Evolutionary conservation across 2,797 vertebrate species (phyloP).

Genomic region (Propithecus deckenii): DNA sequence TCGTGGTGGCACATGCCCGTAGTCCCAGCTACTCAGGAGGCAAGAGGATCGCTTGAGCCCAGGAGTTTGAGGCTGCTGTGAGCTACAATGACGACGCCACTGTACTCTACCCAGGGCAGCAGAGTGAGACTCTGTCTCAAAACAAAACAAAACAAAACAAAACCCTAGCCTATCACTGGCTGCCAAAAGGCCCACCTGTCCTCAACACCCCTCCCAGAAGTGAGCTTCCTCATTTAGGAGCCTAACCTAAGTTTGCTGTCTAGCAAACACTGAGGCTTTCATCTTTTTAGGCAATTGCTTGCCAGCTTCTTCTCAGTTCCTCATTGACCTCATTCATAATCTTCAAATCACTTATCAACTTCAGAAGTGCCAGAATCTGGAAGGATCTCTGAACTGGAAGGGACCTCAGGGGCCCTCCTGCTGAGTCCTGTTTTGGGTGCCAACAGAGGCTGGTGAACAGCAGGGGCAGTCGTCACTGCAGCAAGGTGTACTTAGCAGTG

Average conservation of each 20-base stretch:
- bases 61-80: too few species aligned
- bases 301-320: background rate
- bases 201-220: background rate
- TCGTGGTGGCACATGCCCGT: too few species aligned
- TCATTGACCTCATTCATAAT: background rate
- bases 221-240: background rate
- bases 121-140: too few species aligned
- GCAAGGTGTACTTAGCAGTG: too few species aligned
- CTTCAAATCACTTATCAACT: background rate
- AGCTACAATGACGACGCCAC: too few species aligned
- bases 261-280: background rate
- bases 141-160: too few species aligned
- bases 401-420: background rate
- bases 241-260: background rate
- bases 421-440: background rate
- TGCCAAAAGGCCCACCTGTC: background rate
- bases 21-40: too few species aligned
- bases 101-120: too few species aligned
- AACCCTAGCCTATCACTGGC: background rate
- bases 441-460: background rate
- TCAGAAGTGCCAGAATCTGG: background rate
- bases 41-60: too few species aligned
- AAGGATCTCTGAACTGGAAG: background rate
- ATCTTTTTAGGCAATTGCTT: background rate
- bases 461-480: rapidly evolving